These are phyloP conservation scores for Paralichthys olivaceus DNA, from an alignment of 2,113 vertebrate genomes.

Conservation along the genomic window DNA sequence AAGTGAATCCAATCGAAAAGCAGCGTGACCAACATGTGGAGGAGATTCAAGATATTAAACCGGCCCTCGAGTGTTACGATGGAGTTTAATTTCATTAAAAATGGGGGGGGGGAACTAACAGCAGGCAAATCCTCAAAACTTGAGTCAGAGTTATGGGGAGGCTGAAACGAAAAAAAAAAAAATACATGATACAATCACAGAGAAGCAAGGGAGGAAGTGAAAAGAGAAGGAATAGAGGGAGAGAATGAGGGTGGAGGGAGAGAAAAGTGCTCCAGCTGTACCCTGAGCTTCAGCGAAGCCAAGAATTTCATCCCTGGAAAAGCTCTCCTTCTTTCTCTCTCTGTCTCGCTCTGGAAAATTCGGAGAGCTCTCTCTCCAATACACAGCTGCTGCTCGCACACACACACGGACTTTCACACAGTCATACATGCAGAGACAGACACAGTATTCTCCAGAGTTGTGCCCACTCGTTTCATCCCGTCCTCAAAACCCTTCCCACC, in stretches of 20 bases:
- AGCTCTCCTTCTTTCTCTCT: slow-evolving; percentile 50
- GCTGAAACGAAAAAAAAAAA: background rate
- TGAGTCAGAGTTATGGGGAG: background rate
- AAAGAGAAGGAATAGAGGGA: slow-evolving; percentile 12
- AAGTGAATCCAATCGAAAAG: slow-evolving; percentile 4
- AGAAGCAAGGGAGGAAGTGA: slow-evolving; percentile 44
- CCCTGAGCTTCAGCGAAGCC: slow-evolving; percentile 76
- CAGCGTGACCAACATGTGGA: slow-evolving; percentile 24
- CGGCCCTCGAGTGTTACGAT: background rate
- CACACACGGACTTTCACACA: slow-evolving; percentile 47
- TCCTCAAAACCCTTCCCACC: background rate
- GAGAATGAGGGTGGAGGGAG: slow-evolving; percentile 18
- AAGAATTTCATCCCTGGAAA: slow-evolving; percentile 79
- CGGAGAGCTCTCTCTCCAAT: slow-evolving; percentile 46
- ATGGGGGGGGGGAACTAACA: background rate
- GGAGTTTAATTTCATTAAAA: background rate
- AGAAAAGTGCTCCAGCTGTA: slow-evolving; percentile 74
- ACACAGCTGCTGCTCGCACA: slow-evolving; percentile 65
- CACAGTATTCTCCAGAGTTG: slow-evolving; percentile 50
- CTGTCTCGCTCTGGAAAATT: slow-evolving; percentile 65
- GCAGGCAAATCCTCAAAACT: slow-evolving; percentile 2
- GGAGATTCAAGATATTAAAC: background rate
- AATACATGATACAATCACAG: background rate
- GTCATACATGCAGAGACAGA: slow-evolving; percentile 57
- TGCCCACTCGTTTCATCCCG: slow-evolving; percentile 8